Evolutionary conservation across 2,888 invertebrate species (phyloP).

Genomic region (Sicus ferrugineus): DNA sequence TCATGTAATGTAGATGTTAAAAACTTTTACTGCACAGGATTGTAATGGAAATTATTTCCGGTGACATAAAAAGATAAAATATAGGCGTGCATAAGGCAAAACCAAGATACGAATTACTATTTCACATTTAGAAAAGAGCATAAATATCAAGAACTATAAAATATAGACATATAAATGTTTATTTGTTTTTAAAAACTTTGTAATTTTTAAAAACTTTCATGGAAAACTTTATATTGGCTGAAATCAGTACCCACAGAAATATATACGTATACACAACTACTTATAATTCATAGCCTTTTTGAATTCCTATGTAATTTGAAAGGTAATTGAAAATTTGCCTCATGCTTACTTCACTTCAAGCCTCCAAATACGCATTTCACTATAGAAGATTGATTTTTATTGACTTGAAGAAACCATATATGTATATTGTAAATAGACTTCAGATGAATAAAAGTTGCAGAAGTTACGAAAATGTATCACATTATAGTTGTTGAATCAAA

Average conservation of each 20-base stretch:
- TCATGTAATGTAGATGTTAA: too few species aligned
- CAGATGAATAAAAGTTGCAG: neutral
- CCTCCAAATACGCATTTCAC: neutral
- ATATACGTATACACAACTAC: constrained; percentile 7
- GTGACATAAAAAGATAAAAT: too few species aligned
- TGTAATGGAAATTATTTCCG: too few species aligned
- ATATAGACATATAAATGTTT: constrained; percentile 38
- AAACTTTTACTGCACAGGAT: too few species aligned
- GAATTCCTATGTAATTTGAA: constrained; percentile 7
- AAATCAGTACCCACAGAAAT: constrained; percentile 14
- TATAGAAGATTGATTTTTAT: neutral
- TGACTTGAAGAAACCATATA: neutral
- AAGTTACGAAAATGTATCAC: constrained; percentile 3
- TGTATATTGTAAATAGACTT: neutral
- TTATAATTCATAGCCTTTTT: constrained; percentile 19
- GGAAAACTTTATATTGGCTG: constrained; percentile 21
- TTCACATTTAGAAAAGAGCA: neutral
- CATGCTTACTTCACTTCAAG: neutral
- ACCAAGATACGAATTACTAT: too few species aligned
- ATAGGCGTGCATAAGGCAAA: too few species aligned
- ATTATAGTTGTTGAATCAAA: constrained; percentile 9
- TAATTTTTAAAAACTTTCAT: constrained; percentile 11
- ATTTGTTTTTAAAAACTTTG: neutral
- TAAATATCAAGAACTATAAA: constrained; percentile 12
- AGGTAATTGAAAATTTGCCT: neutral